Evolutionary conservation across 1,140 invertebrate species (phyloP), one percentile per base, ranked within the genome.

Genomic region (Ceratina japonica): DNA sequence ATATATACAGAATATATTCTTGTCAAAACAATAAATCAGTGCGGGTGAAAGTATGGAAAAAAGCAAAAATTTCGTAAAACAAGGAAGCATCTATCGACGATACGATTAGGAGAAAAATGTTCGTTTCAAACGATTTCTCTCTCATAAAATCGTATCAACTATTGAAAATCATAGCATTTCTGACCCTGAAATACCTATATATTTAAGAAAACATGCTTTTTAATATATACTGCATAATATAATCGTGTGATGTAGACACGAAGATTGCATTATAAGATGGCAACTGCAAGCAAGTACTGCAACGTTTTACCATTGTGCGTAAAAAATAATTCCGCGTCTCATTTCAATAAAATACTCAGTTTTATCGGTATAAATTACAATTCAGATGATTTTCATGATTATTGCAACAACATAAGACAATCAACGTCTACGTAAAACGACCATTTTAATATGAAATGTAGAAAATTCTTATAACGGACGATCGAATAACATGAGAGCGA

Each of bases 241-340:
- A 58, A 66, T 27, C 54, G 69, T 59, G n/a, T 15, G 65, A 51
- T 31, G 1, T 10, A 54, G n/a, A 64, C 27, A 56, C 54, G 16
- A 65, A 69, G 54, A 27, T 20, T 59, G 15, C 27, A 49, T 66
- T 44, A 44, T 49, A 75, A 59, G 31, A 76, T 59, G 65, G 44
- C 62, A 44, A 56, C 20, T 27, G 10, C 10, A 44, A n/a, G n/a
- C n/a, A n/a, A 44, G 37, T 44, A 44, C 37, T 44, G 37, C 37
- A 49, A 51, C 24, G 13, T 44, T 31, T 3, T 68, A 12, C 20
- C 18, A 59, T 58, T 59, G 18, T 4, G 18, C 10, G n/a, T 27
- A 61, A 51, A 76, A 76, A 69, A 44, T 68, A 8, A 2, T 20
- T 27, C 10, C 37, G 20, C 0, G 1, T 51, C 2, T 49, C 27